Base-by-base conservation (phyloP, 2,797 vertebrate genomes). In the Selene dorsalis region DNA sequence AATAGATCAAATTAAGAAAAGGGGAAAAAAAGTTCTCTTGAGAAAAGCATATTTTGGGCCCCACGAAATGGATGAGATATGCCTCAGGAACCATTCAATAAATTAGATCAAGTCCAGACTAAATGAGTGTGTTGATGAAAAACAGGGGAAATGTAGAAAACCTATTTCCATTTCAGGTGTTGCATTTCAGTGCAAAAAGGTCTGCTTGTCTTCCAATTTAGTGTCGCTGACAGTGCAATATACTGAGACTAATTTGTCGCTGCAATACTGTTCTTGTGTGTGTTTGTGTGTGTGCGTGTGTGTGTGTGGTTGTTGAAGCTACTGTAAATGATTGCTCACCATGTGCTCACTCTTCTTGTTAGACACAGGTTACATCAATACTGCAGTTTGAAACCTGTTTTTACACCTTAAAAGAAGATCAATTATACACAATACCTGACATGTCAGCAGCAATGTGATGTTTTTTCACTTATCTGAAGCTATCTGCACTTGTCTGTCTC, bases 351-450 rank as follows among this genome's bases (percentile, higher is more conserved):
- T 75, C 63, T 43, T 82, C 76, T 80, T 88, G 77, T 88, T 75
- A 61, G 59, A 77, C 56, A 45, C 75, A 79, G 74, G 82, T 80
- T 80, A 77, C 72, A 47, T 90, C 89, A 83, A 87, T 89, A 77
- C 73, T 39, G 41, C 48, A 52, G 72, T 80, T 88, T 79, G 47
- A 74, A 87, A 77, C 74, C 69, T 79, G 81, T 93, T 50, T 93
- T 91, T 89, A 79, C 80, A 84, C 79, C 75, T 83, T 86, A 82
- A 89, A 91, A 85, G 84, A 90, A 91, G 92, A 93, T 93, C 92
- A 86, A 93, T 92, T 82, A 65, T 4, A 69, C 45, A 58, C 32
- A 65, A 66, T 86, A 86, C 90, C 82, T 88, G 85, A 76, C 79
- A 84, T 87, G 80, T 80, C 74, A 84, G 73, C 52, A 9, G 82